Evolutionary conservation across 1,140 invertebrate species (phyloP), one percentile per base, ranked within the genome.

Genomic region (Ceratosolen fusciceps): DNA sequence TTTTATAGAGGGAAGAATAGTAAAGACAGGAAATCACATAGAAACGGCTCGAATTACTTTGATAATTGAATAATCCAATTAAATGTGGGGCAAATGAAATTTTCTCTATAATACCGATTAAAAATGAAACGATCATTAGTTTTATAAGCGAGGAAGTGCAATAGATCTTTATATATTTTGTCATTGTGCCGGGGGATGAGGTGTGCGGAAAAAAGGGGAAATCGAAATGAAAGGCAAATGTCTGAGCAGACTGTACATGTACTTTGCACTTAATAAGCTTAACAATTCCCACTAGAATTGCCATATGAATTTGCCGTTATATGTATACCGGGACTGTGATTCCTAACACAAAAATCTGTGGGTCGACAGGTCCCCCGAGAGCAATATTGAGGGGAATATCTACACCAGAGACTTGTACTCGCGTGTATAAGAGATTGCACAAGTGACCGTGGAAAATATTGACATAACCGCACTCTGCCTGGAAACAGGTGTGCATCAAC

Each of bases 201-300:
- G n/a, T n/a, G n/a, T n/a, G n/a, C n/a, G n/a, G n/a, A n/a, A n/a
- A n/a, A n/a, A n/a, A n/a, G n/a, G n/a, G n/a, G n/a, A 34, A 3
- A 7, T 60, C 10, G 70, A 29, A 34, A 31, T 49, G 34, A 31
- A 39, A 56, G 29, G 12, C 29, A n/a, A 58, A 26, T 39, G 49
- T 21, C 16, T 39, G 9, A 34, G 19, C 16, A 19, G 52, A 54
- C 24, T 65, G 62, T 74, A 83, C 54, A 67, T 80, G 79, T 83
- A 85, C 84, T 87, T 87, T 86, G 81, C 81, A 82, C 83, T 84
- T 87, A 87, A 88, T 87, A 87, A 88, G 86, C 87, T 87, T 84
- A 86, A 88, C 85, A 85, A 87, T 87, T 87, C 86, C 84, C 84
- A 79, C 76, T 77, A 76, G 81, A 74, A 49, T 79, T 39, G 21